phyloP scores from a whole-genome alignment of 2,113 vertebrate genomes.

The Heloderma charlesbogerti region DNA sequence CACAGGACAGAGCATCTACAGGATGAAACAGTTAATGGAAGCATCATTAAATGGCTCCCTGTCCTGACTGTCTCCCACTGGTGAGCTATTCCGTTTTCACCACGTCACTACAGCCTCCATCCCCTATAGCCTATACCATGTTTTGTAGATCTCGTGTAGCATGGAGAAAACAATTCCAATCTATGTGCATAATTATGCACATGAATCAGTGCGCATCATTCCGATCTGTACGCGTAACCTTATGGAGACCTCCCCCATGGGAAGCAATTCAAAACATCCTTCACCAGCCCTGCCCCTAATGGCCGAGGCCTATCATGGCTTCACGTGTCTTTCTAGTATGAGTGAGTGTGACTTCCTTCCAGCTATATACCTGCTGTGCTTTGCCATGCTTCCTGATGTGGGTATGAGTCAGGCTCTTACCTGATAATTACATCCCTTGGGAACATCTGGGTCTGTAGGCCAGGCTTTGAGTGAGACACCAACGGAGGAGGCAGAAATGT shows the following conservation, averaged over 20 bases:
- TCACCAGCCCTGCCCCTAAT: background rate
- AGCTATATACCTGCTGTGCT: background rate
- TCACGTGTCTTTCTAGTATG: background rate
- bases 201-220: no score
- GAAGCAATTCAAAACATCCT: background rate
- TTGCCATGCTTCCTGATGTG: background rate
- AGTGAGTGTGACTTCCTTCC: background rate
- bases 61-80: background rate
- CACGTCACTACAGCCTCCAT: background rate
- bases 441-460: background rate
- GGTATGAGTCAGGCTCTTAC: background rate
- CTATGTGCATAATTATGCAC: background rate
- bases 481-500: background rate
- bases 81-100: background rate
- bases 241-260: background rate
- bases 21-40: background rate
- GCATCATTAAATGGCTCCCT: background rate
- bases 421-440: background rate
- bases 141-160: background rate
- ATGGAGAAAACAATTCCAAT: background rate
- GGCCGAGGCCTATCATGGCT: background rate
- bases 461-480: background rate
- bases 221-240: background rate
- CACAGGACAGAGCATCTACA: background rate
- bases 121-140: background rate